phyloP scores from a whole-genome alignment of 2,113 vertebrate species.

The Bubo blakistoni region DNA sequence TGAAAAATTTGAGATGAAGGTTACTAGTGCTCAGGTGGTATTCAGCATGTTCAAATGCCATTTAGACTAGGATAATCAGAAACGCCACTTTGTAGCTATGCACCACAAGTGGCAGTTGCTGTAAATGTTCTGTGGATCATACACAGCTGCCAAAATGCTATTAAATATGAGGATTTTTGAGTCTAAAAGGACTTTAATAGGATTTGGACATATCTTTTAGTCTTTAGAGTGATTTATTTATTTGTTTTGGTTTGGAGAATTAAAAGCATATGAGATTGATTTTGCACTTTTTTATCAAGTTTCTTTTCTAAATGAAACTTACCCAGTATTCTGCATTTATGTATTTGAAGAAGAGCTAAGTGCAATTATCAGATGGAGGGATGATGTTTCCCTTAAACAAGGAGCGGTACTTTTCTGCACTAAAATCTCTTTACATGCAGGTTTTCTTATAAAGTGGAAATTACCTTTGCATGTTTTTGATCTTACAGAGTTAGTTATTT shows the following conservation, averaged over 20 bases:
- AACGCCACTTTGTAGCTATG: not conserved
- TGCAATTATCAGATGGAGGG: not conserved
- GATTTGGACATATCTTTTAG: not conserved
- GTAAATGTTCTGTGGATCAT: not conserved
- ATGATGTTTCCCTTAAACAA: not conserved
- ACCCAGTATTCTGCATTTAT: not conserved
- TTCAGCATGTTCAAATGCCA: not conserved
- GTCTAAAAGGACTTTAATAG: not conserved
- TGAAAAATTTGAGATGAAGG: not conserved
- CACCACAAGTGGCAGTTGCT: not conserved
- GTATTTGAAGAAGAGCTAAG: not conserved
- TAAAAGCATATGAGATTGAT: not conserved
- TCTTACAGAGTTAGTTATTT: not conserved
- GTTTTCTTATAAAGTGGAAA: not conserved
- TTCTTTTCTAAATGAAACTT: not conserved
- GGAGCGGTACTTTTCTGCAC: not conserved
- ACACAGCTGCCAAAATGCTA: not conserved
- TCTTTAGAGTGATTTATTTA: not conserved
- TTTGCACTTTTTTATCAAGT: not conserved
- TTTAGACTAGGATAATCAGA: not conserved
- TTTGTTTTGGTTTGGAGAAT: not conserved
- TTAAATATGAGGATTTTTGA: not conserved
- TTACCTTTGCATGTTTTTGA: not conserved
- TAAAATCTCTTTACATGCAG: not conserved
- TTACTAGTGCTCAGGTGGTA: not conserved